Base-by-base conservation (phyloP, 2,797 vertebrate species). In the Rhinichthys osculus region DNA sequence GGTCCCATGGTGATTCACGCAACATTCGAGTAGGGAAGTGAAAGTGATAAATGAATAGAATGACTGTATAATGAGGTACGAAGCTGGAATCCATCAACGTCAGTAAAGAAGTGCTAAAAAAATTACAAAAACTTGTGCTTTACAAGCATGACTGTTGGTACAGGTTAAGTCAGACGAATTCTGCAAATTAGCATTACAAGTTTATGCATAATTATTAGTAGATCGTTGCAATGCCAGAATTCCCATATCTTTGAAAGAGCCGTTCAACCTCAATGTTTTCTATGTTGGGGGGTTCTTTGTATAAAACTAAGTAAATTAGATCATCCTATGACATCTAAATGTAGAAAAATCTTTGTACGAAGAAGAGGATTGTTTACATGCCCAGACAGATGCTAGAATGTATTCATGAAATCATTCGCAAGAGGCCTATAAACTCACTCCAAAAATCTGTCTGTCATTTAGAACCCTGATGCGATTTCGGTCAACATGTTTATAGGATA, bases 1-100 rank as follows among this genome's bases (percentile, higher is more conserved):
- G 40, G 78, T 64, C 73, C 72, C 62, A 81, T 64, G 52, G 27
- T 73, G 42, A 80, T 81, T 71, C 84, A 72, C n/a, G 82, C 44
- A 84, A 81, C 77, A 73, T 79, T 59, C 33, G 52, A 62, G 38
- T 16, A 35, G 27, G 38, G 35, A 71, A 44, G 52, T 78, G 52
- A 71, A 85, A n/a, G 27, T 14, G 69, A 79, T 79, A 64, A 52
- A 72, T 72, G 27, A 64, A 59, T 47, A 71, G 33, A 78, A 33
- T 44, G 62, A 83, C 57, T 52, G 33, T 40, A 52, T 66, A 83
- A 76, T 52, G 3, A 66, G 72, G 72, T 21, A 62, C 13, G 8
- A n/a, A 57, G 33, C 14, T 76, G 42, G 33, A 76, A 76, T 76
- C 23, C 6, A 5, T 67, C 72, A 76, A 83, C 14, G 4, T 66